phyloP scores from a whole-genome alignment of 2,113 vertebrate genomes.

The Eurystomus gularis region DNA sequence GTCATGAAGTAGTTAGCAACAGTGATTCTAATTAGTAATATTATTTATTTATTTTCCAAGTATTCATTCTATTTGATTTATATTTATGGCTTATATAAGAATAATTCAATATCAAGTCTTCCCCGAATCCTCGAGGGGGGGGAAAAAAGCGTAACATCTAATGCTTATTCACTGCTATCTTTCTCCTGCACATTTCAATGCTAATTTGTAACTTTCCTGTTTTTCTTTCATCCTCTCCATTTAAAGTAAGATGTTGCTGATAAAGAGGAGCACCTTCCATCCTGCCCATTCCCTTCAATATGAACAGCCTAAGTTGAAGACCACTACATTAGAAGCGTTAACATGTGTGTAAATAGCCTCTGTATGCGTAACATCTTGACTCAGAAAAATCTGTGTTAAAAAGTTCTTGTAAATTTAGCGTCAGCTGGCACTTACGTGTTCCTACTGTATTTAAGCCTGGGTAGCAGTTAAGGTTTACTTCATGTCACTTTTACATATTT shows the following conservation, averaged over 20 bases:
- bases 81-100: neutral
- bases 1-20: neutral
- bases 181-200: neutral
- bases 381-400: neutral
- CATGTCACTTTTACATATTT: neutral
- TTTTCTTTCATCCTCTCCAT: neutral
- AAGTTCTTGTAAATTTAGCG: neutral
- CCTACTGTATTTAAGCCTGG: neutral
- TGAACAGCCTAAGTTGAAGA: neutral
- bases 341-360: neutral
- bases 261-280: neutral
- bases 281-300: neutral
- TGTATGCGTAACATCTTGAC: neutral
- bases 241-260: neutral
- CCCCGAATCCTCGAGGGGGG: neutral
- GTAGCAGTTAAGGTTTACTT: constrained; percentile 6
- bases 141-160: neutral
- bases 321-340: neutral
- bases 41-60: neutral
- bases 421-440: neutral
- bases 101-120: neutral
- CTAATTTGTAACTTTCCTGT: neutral
- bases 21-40: neutral
- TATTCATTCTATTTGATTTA: neutral
- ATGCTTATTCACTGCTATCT: neutral